These are phyloP conservation scores for Pyrrhosoma nymphula DNA, from an alignment of 2,888 invertebrate species.

Conservation along the genomic window DNA sequence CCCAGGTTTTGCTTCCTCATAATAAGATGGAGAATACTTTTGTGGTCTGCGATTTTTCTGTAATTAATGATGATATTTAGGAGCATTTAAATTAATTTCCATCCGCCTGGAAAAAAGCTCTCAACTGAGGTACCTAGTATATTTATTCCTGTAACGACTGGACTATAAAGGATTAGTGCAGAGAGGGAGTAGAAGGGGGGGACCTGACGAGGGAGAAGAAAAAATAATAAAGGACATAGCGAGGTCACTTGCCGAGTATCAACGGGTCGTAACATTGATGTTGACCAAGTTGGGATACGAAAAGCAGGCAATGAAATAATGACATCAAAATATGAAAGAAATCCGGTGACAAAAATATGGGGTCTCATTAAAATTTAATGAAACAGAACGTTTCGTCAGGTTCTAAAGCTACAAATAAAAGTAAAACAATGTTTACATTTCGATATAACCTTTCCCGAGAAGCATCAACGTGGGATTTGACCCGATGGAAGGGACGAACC, in stretches of 20 bases:
- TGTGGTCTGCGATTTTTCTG: too few relatives aligned
- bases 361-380: constrained; percentile 23
- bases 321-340: background rate
- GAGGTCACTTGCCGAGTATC: background rate
- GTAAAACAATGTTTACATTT: background rate
- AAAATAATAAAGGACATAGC: background rate
- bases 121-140: too few relatives aligned
- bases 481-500: background rate
- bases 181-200: background rate
- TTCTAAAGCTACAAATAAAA: background rate
- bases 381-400: background rate
- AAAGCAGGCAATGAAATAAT: background rate
- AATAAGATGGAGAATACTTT: too few relatives aligned
- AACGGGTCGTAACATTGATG: background rate
- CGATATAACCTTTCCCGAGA: background rate
- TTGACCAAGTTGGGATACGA: background rate
- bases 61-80: too few relatives aligned
- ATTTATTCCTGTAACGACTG: too few relatives aligned
- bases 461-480: background rate
- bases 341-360: background rate
- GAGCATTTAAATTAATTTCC: too few relatives aligned
- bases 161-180: background rate
- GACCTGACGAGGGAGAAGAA: too few relatives aligned
- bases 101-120: too few relatives aligned
- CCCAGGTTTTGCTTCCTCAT: too few relatives aligned